phyloP scores from a whole-genome alignment of 1,140 invertebrate genomes.

The Sinella curviseta region DNA sequence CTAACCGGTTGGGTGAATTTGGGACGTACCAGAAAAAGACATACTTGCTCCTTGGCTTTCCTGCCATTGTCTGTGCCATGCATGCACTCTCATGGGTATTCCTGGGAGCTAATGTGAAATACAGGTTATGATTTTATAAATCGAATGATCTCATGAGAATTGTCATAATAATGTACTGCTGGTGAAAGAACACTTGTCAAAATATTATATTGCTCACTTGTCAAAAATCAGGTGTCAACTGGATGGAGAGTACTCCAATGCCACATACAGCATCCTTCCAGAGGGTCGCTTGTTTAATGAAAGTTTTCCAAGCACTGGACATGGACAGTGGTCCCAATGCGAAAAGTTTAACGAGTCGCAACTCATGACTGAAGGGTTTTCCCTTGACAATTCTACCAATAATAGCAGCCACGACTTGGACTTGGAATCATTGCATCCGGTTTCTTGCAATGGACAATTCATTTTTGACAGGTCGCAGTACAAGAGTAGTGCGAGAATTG shows the following conservation, averaged over 20 bases:
- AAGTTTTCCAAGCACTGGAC: neutral
- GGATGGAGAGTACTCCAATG: neutral
- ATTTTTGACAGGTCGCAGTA: conserved; percentile 10
- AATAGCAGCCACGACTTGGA: no score
- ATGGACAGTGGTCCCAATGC: neutral
- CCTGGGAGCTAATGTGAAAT: neutral
- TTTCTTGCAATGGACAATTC: neutral
- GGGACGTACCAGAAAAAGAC: neutral
- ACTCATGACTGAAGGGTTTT: neutral
- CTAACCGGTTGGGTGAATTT: neutral
- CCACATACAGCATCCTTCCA: neutral
- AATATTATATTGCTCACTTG: neutral
- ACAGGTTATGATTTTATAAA: neutral
- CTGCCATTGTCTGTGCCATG: neutral
- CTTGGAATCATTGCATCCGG: no score
- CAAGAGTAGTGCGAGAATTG: neutral
- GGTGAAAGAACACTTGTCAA: neutral
- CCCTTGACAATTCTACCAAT: neutral
- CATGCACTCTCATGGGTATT: neutral
- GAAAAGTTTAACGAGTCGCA: neutral
- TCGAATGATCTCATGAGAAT: neutral
- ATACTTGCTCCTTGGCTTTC: neutral
- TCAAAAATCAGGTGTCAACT: neutral
- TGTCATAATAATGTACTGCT: neutral
- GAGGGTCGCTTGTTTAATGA: neutral